Evolutionary conservation across 2,113 vertebrate species (phyloP), one percentile per base, ranked within the genome.

Genomic region (Rhinoptilus africanus): DNA sequence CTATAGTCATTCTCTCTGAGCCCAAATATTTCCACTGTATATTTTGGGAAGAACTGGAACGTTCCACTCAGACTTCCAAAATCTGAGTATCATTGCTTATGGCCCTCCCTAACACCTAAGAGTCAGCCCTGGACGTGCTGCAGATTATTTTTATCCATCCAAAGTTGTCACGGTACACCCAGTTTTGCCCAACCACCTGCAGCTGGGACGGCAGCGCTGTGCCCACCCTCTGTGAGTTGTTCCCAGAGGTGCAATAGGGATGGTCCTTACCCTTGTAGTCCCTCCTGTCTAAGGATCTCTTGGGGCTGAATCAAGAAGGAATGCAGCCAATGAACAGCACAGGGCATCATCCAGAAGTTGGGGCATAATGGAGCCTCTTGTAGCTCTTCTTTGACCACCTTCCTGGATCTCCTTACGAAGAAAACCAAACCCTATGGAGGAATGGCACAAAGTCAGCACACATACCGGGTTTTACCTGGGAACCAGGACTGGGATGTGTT

Each of bases 21-120:
- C 89, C 67, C 57, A 82, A 19, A 34, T 86, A 35, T 95, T 97
- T 97, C 96, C 96, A 93, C 92, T 91, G 82, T 94, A 5, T 95
- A 93, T 93, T 95, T 96, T 95, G 92, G 64, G 92, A 96, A 86
- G 88, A 78, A 30, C 51, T 86, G 85, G 72, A 96, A 96, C 20
- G 2, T 96, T 96, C 95, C 96, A n/a, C 67, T 90, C 35, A 4
- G 28, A 26, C 60, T 93, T 96, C 96, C 95, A 96, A 83, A 72
- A 60, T 45, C n/a, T 63, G 64, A 95, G 8, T 74, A 62, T 88
- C 71, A 7, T 50, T 94, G 71, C 43, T 90, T 57, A 56, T 23
- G 47, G 50, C 83, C 64, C 82, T 93, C 93, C 85, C 85, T 94
- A 62, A 94, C 78, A 62, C 89, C 75, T 88, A n/a, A 60, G 39